Conservation (phyloP, 2,888 invertebrate genomes). For the Drosophila affinis region DNA sequence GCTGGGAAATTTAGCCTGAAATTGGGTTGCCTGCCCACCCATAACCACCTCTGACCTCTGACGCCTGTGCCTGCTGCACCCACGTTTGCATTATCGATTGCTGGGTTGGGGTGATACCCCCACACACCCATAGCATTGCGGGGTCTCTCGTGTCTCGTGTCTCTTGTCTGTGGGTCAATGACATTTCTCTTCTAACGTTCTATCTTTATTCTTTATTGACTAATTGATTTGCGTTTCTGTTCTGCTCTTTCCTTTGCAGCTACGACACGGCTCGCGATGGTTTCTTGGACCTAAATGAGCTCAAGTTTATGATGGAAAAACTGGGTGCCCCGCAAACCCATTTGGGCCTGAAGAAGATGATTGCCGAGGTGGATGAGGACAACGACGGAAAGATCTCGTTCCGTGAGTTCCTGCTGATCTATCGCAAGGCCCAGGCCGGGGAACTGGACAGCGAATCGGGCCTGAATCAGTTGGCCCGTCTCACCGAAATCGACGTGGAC, state of each 20-base stretch:
- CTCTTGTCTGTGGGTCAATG: conserved; percentile 35
- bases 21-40: conserved; percentile 42
- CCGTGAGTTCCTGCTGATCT: conserved; percentile 92
- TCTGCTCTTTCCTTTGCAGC: conserved; percentile 85
- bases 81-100: conserved; percentile 61
- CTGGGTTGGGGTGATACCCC: conserved; percentile 15
- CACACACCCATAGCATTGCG: conserved; percentile 9
- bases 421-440: conserved; percentile 94
- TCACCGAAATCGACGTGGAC: conserved; percentile 96
- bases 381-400: conserved; percentile 94
- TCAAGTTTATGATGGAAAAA: conserved; percentile 98
- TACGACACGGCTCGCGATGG: conserved; percentile 96
- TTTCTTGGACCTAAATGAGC: conserved; percentile 93
- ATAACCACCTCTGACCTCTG: conserved; percentile 32
- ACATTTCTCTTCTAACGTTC: conserved; percentile 10
- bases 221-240: conserved; percentile 28
- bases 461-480: conserved; percentile 91
- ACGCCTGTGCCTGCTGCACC: conserved; percentile 42
- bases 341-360: conserved; percentile 96
- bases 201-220: conserved; percentile 10
- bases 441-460: conserved; percentile 95
- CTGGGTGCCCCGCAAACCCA: conserved; percentile 98
- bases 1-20: conserved; percentile 49
- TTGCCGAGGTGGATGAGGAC: conserved; percentile 95
- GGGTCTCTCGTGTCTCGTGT: conserved; percentile 25